Conservation (phyloP, 2,888 invertebrate genomes). For the Sarcophaga subvicina region DNA sequence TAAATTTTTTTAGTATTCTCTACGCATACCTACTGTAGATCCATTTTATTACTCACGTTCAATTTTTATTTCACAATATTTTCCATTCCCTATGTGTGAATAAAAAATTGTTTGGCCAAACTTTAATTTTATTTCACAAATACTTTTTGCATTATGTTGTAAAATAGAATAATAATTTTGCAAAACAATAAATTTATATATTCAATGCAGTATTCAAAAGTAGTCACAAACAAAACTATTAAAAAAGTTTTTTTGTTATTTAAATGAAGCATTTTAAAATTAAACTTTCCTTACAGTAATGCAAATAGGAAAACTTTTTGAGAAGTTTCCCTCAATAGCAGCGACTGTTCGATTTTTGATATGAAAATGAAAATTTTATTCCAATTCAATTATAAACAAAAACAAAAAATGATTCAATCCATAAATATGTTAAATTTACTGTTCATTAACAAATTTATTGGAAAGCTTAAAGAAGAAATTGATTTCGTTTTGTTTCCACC, state of each 20-base stretch:
- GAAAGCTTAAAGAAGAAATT: conserved; percentile 4
- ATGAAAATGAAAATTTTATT: not conserved
- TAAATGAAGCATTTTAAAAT: not conserved
- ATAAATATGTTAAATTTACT: conserved; percentile 15
- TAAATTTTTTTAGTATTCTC: too few relatives aligned
- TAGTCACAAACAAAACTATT: conserved; percentile 24
- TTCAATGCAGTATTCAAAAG: not conserved
- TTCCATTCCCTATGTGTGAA: conserved; percentile 14
- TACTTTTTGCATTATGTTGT: not conserved
- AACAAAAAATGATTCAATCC: not conserved
- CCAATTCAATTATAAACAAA: conserved; percentile 1
- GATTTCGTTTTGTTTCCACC: too few relatives aligned
- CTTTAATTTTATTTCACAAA: conserved; percentile 1
- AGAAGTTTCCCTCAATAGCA: not conserved
- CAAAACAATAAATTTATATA: conserved; percentile 16
- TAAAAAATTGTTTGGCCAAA: conserved; percentile 2
- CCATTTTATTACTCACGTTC: too few relatives aligned
- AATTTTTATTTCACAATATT: too few relatives aligned
- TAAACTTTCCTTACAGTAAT: not conserved
- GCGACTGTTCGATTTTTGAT: too few relatives aligned
- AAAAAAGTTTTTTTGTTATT: not conserved
- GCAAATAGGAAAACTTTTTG: not conserved
- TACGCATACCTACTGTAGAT: too few relatives aligned
- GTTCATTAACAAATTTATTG: conserved; percentile 37
- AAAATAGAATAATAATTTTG: too few relatives aligned